Percentiles rank a stretch among this genome's conserved stretches.
phyloP scores from a whole-genome alignment of 2,113 vertebrate genomes.

The Glaucidium brasilianum region DNA sequence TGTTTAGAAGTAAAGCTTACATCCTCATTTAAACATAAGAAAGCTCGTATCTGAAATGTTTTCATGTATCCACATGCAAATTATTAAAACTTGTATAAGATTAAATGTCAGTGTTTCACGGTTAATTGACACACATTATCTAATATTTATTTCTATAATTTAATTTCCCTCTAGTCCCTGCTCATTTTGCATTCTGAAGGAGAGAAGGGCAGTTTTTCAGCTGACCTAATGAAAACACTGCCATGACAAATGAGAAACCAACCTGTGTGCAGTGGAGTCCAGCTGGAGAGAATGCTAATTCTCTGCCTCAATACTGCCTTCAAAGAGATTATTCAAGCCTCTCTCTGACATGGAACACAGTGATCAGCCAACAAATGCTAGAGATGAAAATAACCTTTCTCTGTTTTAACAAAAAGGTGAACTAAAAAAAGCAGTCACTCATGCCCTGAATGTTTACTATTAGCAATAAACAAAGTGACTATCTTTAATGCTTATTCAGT shows the following conservation, averaged over 20 bases:
- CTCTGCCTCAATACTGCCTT: constrained; percentile 63
- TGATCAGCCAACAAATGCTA: constrained; percentile 68
- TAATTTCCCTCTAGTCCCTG: neutral
- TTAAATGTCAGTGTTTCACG: neutral
- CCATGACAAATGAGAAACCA: constrained; percentile 53
- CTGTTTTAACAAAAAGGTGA: constrained; percentile 62
- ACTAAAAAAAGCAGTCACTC: constrained; percentile 50
- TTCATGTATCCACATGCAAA: neutral
- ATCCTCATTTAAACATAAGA: neutral
- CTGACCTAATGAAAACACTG: constrained; percentile 46
- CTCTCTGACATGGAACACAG: constrained; percentile 70
- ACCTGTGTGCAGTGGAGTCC: constrained; percentile 56
- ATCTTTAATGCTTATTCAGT: neutral
- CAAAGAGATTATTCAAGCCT: constrained; percentile 72
- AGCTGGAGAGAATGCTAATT: constrained; percentile 70
- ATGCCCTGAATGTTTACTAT: constrained; percentile 56
- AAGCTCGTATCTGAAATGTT: neutral
- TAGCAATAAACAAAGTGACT: neutral
- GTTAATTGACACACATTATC: neutral
- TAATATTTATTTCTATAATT: neutral
- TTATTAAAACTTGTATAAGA: neutral
- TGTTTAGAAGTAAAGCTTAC: neutral
- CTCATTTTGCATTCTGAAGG: constrained; percentile 45
- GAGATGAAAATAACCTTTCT: constrained; percentile 74
- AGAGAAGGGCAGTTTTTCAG: constrained; percentile 45